phyloP scores from a whole-genome alignment of 2,888 invertebrate genomes.

The Drosophila emarginata region DNA sequence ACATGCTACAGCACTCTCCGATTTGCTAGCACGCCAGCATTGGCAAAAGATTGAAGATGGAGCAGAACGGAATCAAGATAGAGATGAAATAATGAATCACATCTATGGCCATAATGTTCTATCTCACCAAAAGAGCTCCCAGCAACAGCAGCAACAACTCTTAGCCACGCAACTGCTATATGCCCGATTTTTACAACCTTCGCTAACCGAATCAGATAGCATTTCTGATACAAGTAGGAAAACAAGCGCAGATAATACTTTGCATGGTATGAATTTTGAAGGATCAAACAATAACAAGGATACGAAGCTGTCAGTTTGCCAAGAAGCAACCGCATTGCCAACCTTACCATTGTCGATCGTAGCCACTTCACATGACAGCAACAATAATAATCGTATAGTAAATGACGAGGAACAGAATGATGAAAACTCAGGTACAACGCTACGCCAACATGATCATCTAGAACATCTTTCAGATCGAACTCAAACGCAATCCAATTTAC shows the following conservation, averaged over 20 bases:
- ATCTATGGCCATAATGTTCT: slow-evolving; percentile 44
- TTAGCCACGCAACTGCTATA: slow-evolving; percentile 74
- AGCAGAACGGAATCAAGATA: slow-evolving; percentile 10
- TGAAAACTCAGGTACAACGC: not conserved
- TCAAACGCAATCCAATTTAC: not conserved
- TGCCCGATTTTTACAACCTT: slow-evolving; percentile 62
- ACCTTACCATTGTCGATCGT: slow-evolving; percentile 11
- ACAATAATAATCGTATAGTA: slow-evolving; percentile 47
- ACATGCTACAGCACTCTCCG: slow-evolving; percentile 43
- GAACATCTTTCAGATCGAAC: not conserved
- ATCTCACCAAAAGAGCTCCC: slow-evolving; percentile 38
- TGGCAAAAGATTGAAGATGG: slow-evolving; percentile 46
- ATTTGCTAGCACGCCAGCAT: slow-evolving; percentile 59
- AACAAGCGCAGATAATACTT: not conserved
- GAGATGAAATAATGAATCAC: slow-evolving; percentile 35
- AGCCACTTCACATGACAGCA: slow-evolving; percentile 41
- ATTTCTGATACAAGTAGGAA: not conserved
- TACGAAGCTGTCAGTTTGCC: not conserved
- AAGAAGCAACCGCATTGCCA: slow-evolving; percentile 14
- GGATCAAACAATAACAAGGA: slow-evolving; percentile 26
- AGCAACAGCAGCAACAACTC: slow-evolving; percentile 54
- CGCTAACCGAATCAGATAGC: slow-evolving; percentile 20
- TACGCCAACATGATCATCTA: not conserved
- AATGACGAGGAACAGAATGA: slow-evolving; percentile 32
- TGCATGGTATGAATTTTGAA: slow-evolving; percentile 42